Evolutionary conservation across 2,113 vertebrate species (phyloP).

Genomic region (Datnioides undecimradiatus): DNA sequence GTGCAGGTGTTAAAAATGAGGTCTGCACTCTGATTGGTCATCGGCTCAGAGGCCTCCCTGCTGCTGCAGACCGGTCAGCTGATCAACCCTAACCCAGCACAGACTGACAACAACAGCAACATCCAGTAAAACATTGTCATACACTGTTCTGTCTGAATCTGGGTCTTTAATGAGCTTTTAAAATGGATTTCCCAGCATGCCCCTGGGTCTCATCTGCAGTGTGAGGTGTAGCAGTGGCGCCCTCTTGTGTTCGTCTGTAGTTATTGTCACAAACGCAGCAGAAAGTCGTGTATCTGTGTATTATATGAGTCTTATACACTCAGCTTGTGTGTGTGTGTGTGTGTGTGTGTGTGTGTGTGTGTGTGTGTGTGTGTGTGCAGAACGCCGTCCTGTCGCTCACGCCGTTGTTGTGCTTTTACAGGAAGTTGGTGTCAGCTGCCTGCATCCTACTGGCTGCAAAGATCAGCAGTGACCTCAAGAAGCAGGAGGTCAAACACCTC

Average conservation of each 20-base stretch:
- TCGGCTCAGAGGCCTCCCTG: neutral
- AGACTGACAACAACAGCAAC: neutral
- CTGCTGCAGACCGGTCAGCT: neutral
- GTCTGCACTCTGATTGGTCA: neutral
- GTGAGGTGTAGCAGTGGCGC: neutral
- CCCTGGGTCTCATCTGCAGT: neutral
- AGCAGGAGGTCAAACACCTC: slow-evolving; percentile 94
- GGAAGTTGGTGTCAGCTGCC: slow-evolving; percentile 95
- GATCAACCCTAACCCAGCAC: too few relatives aligned
- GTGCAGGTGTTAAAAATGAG: too few relatives aligned
- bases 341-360: too few relatives aligned
- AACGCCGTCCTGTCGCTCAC: neutral
- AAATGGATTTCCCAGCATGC: neutral
- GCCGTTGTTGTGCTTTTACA: slow-evolving; percentile 61
- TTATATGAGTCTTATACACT: too few relatives aligned
- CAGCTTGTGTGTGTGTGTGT: too few relatives aligned
- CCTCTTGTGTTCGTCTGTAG: neutral
- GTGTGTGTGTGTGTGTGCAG: too few relatives aligned
- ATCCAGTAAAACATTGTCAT: neutral
- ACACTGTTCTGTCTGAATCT: too few relatives aligned
- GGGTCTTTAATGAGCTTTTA: neutral
- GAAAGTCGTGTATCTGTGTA: too few relatives aligned
- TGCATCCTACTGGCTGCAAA: slow-evolving; percentile 96
- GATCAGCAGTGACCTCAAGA: slow-evolving; percentile 98
- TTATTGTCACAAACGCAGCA: neutral